These are phyloP conservation scores for Aptenodytes forsteri DNA, from an alignment of 2,113 vertebrate genomes.

Conservation along the genomic window DNA sequence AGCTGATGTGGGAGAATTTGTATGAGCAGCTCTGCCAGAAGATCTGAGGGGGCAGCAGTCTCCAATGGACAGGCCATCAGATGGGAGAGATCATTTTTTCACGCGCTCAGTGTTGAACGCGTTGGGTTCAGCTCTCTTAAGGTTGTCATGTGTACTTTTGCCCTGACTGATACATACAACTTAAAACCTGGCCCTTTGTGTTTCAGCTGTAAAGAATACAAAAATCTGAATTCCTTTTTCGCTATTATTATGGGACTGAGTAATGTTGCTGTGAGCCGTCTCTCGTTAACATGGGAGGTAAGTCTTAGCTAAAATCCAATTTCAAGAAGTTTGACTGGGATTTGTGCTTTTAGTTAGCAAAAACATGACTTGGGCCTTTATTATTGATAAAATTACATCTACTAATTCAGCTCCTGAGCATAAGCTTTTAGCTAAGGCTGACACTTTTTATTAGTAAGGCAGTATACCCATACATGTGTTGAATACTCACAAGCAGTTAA, in stretches of 20 bases:
- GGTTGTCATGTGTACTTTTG: not conserved
- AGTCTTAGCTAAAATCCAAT: constrained; percentile 47
- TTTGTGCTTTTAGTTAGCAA: constrained; percentile 40
- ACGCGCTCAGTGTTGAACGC: not conserved
- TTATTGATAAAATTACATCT: constrained; percentile 1
- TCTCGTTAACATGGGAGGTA: constrained; percentile 97
- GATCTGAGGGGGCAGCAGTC: not conserved
- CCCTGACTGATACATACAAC: not conserved
- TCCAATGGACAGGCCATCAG: not conserved
- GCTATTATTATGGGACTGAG: constrained; percentile 96
- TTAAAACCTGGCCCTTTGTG: constrained; percentile 49
- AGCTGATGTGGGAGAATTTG: not conserved
- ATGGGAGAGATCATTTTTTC: not conserved
- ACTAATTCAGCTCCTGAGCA: not conserved
- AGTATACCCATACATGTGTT: not conserved
- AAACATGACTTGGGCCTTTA: not conserved
- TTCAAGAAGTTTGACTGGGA: not conserved
- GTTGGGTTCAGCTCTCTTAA: not conserved
- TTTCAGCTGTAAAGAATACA: constrained; percentile 97
- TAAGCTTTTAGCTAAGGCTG: not conserved
- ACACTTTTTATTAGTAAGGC: not conserved
- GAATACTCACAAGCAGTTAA: not conserved
- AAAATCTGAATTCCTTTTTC: constrained; percentile 96
- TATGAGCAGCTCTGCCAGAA: not conserved
- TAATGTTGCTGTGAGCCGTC: constrained; percentile 94